Conservation (phyloP, 2,888 invertebrate genomes). For the Colletes collaris region DNA sequence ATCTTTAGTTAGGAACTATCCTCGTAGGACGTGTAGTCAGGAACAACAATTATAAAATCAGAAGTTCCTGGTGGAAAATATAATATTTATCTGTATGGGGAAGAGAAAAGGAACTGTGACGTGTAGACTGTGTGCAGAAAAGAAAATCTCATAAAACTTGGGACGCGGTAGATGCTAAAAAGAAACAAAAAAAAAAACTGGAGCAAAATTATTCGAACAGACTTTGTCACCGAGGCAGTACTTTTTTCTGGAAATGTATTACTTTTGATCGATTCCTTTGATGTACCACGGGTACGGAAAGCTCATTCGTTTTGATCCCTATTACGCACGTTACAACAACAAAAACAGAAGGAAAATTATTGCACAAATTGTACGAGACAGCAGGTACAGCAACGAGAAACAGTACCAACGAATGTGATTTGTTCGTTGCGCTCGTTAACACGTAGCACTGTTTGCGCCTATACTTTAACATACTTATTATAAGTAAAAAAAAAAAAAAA, state of each 20-base stretch:
- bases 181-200: background rate
- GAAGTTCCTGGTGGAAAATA: background rate
- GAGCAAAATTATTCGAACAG: constrained; percentile 14
- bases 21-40: too few species aligned
- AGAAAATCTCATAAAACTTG: too few species aligned
- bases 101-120: background rate
- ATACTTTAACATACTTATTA: constrained; percentile 11
- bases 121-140: background rate
- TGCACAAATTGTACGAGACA: constrained; percentile 60
- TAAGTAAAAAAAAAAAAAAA: too few species aligned
- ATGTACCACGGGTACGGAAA: constrained; percentile 29
- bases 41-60: too few species aligned
- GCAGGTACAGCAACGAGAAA: constrained; percentile 49
- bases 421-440: constrained; percentile 29
- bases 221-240: background rate
- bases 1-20: too few species aligned
- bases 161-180: background rate
- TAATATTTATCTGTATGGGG: constrained; percentile 2
- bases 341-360: constrained; percentile 45
- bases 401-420: constrained; percentile 32
- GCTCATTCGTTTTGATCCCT: constrained; percentile 46
- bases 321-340: constrained; percentile 49
- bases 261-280: background rate
- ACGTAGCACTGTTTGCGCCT: constrained; percentile 16
- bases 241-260: constrained; percentile 1